Evolutionary conservation across 2,113 vertebrate species (phyloP).

Genomic region (Muntiacus reevesi): DNA sequence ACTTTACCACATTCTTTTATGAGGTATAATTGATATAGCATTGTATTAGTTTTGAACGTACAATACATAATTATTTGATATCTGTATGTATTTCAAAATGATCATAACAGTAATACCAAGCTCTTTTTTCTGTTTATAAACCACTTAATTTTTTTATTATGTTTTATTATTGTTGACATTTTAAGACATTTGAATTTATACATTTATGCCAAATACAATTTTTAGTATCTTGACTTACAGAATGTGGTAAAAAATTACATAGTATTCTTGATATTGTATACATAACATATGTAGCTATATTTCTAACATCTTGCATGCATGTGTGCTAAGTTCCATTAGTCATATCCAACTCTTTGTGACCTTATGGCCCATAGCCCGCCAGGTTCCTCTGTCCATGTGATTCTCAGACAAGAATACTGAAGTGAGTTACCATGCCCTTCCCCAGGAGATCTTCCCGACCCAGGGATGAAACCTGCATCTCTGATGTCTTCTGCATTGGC

Average conservation of each 20-base stretch:
- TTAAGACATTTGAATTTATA: background rate
- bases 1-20: background rate
- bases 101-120: background rate
- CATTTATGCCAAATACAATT: background rate
- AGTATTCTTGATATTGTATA: background rate
- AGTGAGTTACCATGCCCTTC: background rate
- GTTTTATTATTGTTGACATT: background rate
- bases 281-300: background rate
- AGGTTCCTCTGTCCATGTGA: background rate
- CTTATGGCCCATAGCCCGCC: accelerated
- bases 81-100: background rate
- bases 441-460: background rate
- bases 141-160: background rate
- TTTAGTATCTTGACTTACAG: background rate
- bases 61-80: background rate
- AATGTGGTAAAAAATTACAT: background rate
- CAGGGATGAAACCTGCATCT: background rate
- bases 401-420: background rate
- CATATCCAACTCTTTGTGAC: background rate
- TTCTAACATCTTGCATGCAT: background rate
- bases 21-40: background rate
- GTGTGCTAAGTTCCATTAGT: background rate
- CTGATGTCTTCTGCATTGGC: background rate
- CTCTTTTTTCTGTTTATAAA: background rate
- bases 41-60: background rate